A percentile compares a stretch with the other conserved stretches of the same genome.
Conservation (phyloP, 2,113 vertebrate genomes). For the Rhea americana region DNA sequence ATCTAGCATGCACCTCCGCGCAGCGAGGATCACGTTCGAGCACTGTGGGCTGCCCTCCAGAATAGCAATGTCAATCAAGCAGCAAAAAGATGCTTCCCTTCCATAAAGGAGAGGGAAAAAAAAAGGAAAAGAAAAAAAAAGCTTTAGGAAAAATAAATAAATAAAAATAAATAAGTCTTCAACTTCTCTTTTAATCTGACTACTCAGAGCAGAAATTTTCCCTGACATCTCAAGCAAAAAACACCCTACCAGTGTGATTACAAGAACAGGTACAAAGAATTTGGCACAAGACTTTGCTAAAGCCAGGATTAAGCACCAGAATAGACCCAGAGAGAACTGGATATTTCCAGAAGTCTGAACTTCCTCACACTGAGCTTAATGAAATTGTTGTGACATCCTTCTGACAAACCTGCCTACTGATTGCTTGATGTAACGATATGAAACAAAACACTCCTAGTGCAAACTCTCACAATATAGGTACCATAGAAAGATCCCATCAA, state of each 20-base stretch:
- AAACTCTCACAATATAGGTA: not conserved
- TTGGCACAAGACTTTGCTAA: not conserved
- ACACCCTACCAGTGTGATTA: not conserved
- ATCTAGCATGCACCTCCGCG: not conserved
- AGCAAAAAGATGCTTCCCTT: not conserved
- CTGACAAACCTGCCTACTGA: not conserved
- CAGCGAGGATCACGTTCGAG: conserved; percentile 31
- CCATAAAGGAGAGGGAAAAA: not conserved
- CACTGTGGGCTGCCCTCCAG: conserved; percentile 47
- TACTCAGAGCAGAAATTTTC: not conserved
- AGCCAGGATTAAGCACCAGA: not conserved
- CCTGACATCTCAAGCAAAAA: not conserved
- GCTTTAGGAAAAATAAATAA: not conserved
- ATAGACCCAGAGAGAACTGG: not conserved
- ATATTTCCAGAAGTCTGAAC: not conserved
- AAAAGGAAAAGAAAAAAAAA: not conserved
- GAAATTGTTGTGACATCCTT: not conserved
- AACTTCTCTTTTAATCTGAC: not conserved
- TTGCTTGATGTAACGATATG: not conserved
- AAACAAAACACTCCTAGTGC: not conserved
- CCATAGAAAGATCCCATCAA: not conserved
- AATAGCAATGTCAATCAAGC: not conserved
- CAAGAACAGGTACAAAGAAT: not conserved
- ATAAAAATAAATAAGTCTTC: not conserved
- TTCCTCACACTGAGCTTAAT: not conserved